A percentile compares a stretch with the other conserved stretches of the same genome.
phyloP scores from a whole-genome alignment of 2,888 invertebrate species.

The Zaprionus obscuricornis region DNA sequence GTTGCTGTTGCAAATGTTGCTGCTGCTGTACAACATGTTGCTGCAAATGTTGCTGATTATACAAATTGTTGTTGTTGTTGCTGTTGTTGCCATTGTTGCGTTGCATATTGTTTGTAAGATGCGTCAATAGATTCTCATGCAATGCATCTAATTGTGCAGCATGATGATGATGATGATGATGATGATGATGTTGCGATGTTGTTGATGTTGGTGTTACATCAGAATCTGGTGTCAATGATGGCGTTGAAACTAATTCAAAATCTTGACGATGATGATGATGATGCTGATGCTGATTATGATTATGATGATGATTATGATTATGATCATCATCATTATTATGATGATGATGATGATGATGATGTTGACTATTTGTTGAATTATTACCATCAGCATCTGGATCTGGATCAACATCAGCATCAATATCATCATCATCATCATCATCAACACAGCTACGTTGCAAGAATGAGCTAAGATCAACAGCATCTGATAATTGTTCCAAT shows the following conservation, averaged over 20 bases:
- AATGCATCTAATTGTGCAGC: constrained; percentile 87
- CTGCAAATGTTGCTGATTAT: constrained; percentile 70
- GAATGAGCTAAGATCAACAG: constrained; percentile 90
- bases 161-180: constrained; percentile 3
- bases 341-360: no score
- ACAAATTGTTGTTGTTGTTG: constrained; percentile 86
- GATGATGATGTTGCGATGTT: constrained; percentile 15
- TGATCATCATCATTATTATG: no score
- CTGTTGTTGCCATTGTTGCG: constrained; percentile 84
- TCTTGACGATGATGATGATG: constrained; percentile 85
- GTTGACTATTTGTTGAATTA: constrained; percentile 84
- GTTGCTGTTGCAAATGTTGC: constrained; percentile 85
- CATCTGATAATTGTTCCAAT: constrained; percentile 90
- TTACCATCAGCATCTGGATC: constrained; percentile 53
- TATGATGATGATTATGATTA: no score
- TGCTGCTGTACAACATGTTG: constrained; percentile 82
- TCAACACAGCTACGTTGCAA: constrained; percentile 88
- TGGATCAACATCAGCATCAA: constrained; percentile 84
- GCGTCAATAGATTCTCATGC: constrained; percentile 88
- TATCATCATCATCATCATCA: constrained; percentile 66
- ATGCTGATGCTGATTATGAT: no score
- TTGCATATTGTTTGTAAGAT: constrained; percentile 84
- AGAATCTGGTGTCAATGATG: constrained; percentile 89
- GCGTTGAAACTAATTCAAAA: constrained; percentile 89
- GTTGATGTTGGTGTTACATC: constrained; percentile 83